Conservation (phyloP, 2,888 invertebrate genomes). For the Eueremaeus valkanovi region DNA sequence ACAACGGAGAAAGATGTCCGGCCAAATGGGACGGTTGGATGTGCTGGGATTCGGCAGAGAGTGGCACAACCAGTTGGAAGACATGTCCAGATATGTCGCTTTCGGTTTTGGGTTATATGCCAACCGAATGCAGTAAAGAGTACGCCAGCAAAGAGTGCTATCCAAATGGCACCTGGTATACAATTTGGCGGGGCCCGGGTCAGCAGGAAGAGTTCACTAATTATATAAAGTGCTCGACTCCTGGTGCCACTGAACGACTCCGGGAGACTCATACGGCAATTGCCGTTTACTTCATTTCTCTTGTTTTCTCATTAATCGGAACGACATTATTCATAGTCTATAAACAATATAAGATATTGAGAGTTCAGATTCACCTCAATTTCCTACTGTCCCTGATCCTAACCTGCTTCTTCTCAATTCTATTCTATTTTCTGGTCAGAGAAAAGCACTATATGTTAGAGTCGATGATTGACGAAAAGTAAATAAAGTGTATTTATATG, state of each 20-base stretch:
- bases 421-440: constrained; percentile 55
- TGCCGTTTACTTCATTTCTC: constrained; percentile 57
- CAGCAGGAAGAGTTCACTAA: constrained; percentile 55
- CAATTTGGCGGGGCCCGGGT: constrained; percentile 1
- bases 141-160: constrained; percentile 60
- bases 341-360: constrained; percentile 53
- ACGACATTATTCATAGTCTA: constrained; percentile 60
- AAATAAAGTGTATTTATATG: not conserved
- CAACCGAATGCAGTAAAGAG: constrained; percentile 60
- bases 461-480: constrained; percentile 41
- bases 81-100: constrained; percentile 57
- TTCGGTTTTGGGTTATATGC: constrained; percentile 51
- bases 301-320: constrained; percentile 59
- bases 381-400: constrained; percentile 60
- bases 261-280: constrained; percentile 59
- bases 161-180: constrained; percentile 58
- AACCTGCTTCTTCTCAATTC: constrained; percentile 60
- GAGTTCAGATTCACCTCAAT: constrained; percentile 61
- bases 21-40: constrained; percentile 64
- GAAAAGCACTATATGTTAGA: constrained; percentile 38
- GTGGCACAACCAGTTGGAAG: constrained; percentile 54
- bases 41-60: constrained; percentile 58
- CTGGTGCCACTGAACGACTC: constrained; percentile 56
- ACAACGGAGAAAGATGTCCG: constrained; percentile 53
- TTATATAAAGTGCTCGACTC: constrained; percentile 59